Evolutionary conservation across 2,113 vertebrate genomes (phyloP).

Genomic region (Antechinus stuartii): DNA sequence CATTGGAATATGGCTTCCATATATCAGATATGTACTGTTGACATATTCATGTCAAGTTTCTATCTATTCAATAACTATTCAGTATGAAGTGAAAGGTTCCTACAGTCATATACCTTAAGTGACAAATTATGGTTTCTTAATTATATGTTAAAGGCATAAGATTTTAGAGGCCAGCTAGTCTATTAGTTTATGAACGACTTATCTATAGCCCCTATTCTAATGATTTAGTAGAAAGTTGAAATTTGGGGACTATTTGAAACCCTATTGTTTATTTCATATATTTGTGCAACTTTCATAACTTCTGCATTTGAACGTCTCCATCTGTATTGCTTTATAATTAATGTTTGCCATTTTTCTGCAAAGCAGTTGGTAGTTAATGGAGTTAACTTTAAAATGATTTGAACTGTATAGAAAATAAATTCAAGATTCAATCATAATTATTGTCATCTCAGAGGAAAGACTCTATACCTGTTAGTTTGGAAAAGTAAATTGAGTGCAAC

Average conservation of each 20-base stretch:
- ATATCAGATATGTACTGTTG: background rate
- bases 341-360: background rate
- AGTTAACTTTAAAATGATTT: conserved; percentile 38
- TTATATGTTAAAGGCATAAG: conserved; percentile 32
- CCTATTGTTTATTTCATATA: conserved; percentile 26
- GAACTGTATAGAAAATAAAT: conserved; percentile 52
- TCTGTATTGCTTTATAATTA: conserved; percentile 50
- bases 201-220: background rate
- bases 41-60: background rate
- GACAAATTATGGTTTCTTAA: conserved; percentile 30
- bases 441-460: conserved; percentile 42
- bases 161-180: background rate
- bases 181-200: conserved; percentile 10
- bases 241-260: conserved; percentile 8
- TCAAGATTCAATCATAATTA: conserved; percentile 40
- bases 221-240: conserved; percentile 29
- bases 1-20: background rate
- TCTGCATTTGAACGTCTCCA: conserved; percentile 2
- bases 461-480: conserved; percentile 34
- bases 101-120: conserved; percentile 23
- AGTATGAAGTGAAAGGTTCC: background rate
- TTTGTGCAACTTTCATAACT: conserved; percentile 25
- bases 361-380: conserved; percentile 51
- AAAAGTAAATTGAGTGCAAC: conserved; percentile 48
- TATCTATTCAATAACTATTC: conserved; percentile 32